These are phyloP conservation scores for Drosophila lowei DNA, from an alignment of 1,140 invertebrate species.

Conservation along the genomic window DNA sequence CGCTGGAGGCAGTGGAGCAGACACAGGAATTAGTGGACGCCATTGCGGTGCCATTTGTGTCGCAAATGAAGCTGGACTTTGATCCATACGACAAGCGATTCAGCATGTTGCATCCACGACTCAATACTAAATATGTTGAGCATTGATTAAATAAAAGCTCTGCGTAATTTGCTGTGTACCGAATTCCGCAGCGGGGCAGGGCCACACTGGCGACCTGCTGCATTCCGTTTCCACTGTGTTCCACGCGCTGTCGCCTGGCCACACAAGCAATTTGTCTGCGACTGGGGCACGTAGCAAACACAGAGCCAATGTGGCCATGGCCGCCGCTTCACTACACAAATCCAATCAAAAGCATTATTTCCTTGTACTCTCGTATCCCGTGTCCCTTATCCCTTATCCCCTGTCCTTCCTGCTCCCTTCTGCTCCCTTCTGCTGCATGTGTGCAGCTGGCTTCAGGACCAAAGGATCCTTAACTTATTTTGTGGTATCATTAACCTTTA, in stretches of 20 bases:
- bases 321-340: constrained; percentile 56
- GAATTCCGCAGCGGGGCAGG: constrained; percentile 7
- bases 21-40: background rate
- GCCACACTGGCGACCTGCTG: constrained; percentile 30
- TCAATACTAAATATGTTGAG: background rate
- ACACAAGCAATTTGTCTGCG: constrained; percentile 49
- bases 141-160: background rate
- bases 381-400: too few species aligned
- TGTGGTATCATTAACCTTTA: constrained; percentile 82
- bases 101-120: background rate
- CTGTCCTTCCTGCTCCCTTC: constrained; percentile 1
- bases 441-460: constrained; percentile 5
- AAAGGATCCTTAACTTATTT: constrained; percentile 70
- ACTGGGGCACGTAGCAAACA: constrained; percentile 58
- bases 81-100: constrained; percentile 62
- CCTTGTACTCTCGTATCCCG: constrained; percentile 5
- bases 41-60: constrained; percentile 17
- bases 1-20: constrained; percentile 3
- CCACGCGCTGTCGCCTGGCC: constrained; percentile 8
- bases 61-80: constrained; percentile 54
- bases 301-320: constrained; percentile 27
- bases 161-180: constrained; percentile 7
- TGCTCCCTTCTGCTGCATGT: constrained; percentile 7
- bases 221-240: background rate
- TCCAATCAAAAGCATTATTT: constrained; percentile 70